These are phyloP conservation scores for Dromiciops gliroides DNA, from an alignment of 2,113 vertebrate genomes.

Conservation along the genomic window DNA sequence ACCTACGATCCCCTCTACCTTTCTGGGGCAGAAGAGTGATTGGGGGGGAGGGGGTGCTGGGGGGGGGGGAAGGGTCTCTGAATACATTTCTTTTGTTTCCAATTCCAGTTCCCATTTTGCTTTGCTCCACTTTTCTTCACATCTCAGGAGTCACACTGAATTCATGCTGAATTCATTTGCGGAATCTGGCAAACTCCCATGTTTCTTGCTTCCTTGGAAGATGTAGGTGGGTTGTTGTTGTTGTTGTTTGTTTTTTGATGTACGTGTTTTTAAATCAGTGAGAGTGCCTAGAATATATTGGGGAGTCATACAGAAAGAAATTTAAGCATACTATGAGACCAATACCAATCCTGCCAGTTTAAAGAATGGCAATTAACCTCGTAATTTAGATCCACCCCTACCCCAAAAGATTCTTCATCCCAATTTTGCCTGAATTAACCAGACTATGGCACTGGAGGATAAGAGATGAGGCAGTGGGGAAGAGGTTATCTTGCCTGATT, in stretches of 20 bases:
- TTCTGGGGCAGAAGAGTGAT: neutral
- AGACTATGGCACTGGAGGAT: too few species aligned
- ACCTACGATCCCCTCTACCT: neutral
- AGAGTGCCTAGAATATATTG: neutral
- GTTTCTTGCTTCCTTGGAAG: neutral
- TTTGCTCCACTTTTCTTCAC: neutral
- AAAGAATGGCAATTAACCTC: neutral
- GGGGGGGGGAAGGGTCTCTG: neutral
- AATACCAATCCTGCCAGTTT: neutral
- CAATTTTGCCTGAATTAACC: too few species aligned
- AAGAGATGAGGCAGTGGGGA: too few species aligned
- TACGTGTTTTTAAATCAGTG: too few species aligned
- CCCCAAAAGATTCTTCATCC: too few species aligned
- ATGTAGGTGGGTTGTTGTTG: neutral
- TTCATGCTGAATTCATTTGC: neutral
- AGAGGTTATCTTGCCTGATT: too few species aligned
- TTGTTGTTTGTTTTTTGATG: too few species aligned
- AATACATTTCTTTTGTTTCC: neutral
- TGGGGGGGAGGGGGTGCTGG: neutral
- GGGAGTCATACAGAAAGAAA: neutral
- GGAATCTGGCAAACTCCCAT: neutral
- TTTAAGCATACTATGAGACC: neutral
- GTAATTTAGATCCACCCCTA: neutral
- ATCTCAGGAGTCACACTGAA: neutral
- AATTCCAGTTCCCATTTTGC: neutral